These are phyloP conservation scores for Cinclus cinclus DNA, from an alignment of 2,113 vertebrate species.

Conservation along the genomic window DNA sequence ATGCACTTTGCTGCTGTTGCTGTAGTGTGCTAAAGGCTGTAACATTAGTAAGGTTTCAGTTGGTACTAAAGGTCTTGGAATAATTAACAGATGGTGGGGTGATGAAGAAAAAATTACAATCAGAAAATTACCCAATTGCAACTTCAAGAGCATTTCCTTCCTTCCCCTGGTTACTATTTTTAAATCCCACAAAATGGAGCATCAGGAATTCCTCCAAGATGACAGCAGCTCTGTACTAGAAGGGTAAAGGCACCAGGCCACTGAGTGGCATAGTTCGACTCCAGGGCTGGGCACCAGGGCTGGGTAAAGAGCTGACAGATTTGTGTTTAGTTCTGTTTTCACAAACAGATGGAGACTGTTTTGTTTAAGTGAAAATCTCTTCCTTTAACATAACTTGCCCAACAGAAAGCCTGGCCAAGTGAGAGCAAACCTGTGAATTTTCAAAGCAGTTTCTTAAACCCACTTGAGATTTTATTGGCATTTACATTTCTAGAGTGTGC, in stretches of 20 bases:
- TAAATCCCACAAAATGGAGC: not conserved
- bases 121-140: not conserved
- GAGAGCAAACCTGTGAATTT: slow-evolving; percentile 1
- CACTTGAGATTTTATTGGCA: not conserved
- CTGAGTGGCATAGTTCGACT: not conserved
- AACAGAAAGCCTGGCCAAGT: not conserved
- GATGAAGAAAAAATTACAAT: not conserved
- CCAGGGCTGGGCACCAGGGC: not conserved
- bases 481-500: slow-evolving; percentile 25
- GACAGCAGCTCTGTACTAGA: not conserved
- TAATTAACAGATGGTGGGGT: not conserved
- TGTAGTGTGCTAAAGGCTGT: not conserved
- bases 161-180: not conserved
- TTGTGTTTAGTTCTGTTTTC: not conserved
- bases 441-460: not conserved
- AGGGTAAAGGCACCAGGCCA: not conserved
- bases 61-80: not conserved
- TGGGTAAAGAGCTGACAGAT: not conserved
- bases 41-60: not conserved
- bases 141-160: not conserved
- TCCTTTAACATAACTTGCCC: not conserved
- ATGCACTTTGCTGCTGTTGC: not conserved
- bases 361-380: not conserved
- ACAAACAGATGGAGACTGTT: not conserved
- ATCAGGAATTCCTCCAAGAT: not conserved